phyloP scores from a whole-genome alignment of 1,140 invertebrate species.

The Drosophila repletoides region DNA sequence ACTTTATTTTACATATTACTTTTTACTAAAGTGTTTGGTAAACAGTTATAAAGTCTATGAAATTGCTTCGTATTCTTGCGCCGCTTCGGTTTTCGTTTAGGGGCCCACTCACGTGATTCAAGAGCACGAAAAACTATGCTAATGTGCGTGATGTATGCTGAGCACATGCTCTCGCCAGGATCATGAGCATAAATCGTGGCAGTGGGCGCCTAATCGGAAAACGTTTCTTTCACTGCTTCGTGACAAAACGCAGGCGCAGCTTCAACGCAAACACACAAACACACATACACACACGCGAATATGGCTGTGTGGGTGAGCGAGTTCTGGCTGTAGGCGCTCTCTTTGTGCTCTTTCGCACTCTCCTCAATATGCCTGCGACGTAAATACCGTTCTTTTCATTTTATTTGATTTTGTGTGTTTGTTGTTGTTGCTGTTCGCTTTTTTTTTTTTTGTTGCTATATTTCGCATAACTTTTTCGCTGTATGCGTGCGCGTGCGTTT shows the following conservation, averaged over 20 bases:
- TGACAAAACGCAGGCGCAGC: constrained; percentile 31
- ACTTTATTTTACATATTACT: too few species aligned
- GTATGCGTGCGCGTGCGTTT: constrained; percentile 53
- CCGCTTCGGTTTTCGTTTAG: too few species aligned
- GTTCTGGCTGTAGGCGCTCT: not conserved
- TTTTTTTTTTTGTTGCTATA: constrained; percentile 38
- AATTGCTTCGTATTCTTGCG: too few species aligned
- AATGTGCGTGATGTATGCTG: too few species aligned
- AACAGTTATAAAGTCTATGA: too few species aligned
- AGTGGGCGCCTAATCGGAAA: too few species aligned
- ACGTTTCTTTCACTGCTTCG: too few species aligned
- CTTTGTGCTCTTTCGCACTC: constrained; percentile 20
- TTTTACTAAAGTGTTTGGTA: too few species aligned
- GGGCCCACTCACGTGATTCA: too few species aligned
- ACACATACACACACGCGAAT: not conserved
- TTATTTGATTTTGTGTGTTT: constrained; percentile 30
- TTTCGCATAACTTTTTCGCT: constrained; percentile 67
- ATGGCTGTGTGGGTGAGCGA: constrained; percentile 30
- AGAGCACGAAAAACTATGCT: too few species aligned
- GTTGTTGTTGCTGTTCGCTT: constrained; percentile 30
- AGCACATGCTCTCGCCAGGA: too few species aligned
- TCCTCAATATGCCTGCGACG: constrained; percentile 64
- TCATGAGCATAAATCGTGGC: too few species aligned
- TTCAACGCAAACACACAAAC: not conserved
- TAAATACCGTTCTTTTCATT: constrained; percentile 73